A percentile compares a stretch with the other conserved stretches of the same genome.
Evolutionary conservation across 2,888 invertebrate species (phyloP).

Genomic region (Clostera curtula): DNA sequence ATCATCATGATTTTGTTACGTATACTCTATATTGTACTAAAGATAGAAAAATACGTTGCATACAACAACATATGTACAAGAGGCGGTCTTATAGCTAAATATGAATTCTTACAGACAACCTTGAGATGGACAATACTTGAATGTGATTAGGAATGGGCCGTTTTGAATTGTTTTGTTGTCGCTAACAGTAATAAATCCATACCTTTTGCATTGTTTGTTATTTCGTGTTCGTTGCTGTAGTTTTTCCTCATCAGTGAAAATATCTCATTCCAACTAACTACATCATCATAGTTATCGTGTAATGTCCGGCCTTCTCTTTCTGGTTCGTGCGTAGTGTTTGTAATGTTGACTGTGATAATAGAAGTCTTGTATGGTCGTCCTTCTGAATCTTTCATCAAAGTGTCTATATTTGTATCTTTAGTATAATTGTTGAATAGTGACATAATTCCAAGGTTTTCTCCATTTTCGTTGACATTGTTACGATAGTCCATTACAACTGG

Average conservation of each 20-base stretch:
- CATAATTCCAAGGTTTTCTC: slow-evolving; percentile 77
- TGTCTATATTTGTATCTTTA: slow-evolving; percentile 50
- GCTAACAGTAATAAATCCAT: no score
- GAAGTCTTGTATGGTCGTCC: slow-evolving; percentile 66
- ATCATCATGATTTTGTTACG: no score
- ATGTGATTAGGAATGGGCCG: no score
- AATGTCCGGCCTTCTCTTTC: slow-evolving; percentile 51
- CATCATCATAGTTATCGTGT: slow-evolving; percentile 35
- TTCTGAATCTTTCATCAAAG: slow-evolving; percentile 62
- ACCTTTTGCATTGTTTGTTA: slow-evolving; percentile 28
- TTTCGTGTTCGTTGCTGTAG: slow-evolving; percentile 33
- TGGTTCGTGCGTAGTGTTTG: slow-evolving; percentile 28
- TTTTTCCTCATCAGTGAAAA: slow-evolving; percentile 48
- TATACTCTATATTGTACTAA: no score
- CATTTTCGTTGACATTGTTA: slow-evolving; percentile 63
- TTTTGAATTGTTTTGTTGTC: no score
- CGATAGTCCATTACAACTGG: slow-evolving; percentile 59
- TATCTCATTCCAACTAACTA: slow-evolving; percentile 56
- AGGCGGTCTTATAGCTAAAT: no score
- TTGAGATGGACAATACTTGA: no score
- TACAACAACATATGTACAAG: no score
- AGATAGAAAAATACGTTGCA: no score
- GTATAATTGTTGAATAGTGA: slow-evolving; percentile 76
- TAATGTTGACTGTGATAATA: slow-evolving; percentile 59
- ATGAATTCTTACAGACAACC: no score